Percentiles rank a stretch among this genome's conserved stretches.
Conservation (phyloP, 1,140 invertebrate genomes). For the Diabrotica undecimpunctata region DNA sequence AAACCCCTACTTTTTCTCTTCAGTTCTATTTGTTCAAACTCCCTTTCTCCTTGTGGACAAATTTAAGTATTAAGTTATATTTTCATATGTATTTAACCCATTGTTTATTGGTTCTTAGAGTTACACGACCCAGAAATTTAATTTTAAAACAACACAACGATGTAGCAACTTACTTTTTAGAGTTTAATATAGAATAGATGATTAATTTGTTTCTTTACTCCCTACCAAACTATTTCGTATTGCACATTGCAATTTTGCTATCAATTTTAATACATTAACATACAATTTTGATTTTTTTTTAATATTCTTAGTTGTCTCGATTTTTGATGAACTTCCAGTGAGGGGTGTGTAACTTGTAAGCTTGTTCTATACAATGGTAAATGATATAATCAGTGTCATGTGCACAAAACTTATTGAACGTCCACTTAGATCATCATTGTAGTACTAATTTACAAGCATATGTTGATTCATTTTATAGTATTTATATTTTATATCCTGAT, state of each 20-base stretch:
- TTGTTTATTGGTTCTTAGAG: constrained; percentile 6
- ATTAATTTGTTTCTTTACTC: too few relatives aligned
- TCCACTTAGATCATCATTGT: constrained; percentile 19
- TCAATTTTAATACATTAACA: too few relatives aligned
- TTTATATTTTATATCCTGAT: neutral
- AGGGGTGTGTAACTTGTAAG: too few relatives aligned
- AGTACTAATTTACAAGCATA: constrained; percentile 7
- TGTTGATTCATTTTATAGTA: constrained; percentile 17
- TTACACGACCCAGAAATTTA: neutral
- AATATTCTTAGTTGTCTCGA: too few relatives aligned
- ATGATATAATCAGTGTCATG: constrained; percentile 15
- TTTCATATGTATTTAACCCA: neutral
- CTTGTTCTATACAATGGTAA: too few relatives aligned
- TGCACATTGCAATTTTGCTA: too few relatives aligned
- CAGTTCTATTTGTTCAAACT: constrained; percentile 27
- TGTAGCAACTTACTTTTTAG: neutral
- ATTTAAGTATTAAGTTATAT: constrained; percentile 14
- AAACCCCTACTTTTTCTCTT: constrained; percentile 30
- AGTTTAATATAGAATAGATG: too few relatives aligned
- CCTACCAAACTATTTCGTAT: too few relatives aligned
- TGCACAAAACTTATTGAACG: constrained; percentile 25
- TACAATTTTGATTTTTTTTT: too few relatives aligned
- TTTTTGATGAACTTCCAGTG: too few relatives aligned
- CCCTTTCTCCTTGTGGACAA: constrained; percentile 25
- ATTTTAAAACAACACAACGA: neutral